Percentiles rank a stretch among this genome's conserved stretches.
Conservation (phyloP, 2,888 invertebrate species). For the Drosophila bunnanda region DNA sequence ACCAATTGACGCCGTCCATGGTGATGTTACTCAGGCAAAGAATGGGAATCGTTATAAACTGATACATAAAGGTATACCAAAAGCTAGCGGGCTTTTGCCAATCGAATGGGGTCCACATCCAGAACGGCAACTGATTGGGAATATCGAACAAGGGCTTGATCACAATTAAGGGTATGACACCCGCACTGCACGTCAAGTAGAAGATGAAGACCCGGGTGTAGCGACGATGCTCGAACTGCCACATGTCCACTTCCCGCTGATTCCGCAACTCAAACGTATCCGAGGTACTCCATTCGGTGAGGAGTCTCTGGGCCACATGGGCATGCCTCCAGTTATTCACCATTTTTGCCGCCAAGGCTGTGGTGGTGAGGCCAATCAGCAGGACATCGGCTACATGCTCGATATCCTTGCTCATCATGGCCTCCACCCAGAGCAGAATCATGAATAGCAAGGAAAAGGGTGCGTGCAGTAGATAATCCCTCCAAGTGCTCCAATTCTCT, state of each 20-base stretch:
- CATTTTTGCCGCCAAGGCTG: constrained; percentile 45
- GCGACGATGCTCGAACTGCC: constrained; percentile 39
- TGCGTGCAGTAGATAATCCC: constrained; percentile 33
- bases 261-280: constrained; percentile 23
- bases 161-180: constrained; percentile 37
- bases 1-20: constrained; percentile 55
- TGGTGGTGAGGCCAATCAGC: constrained; percentile 49
- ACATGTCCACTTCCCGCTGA: constrained; percentile 43
- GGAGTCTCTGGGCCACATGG: constrained; percentile 34
- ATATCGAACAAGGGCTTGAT: constrained; percentile 39
- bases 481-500: constrained; percentile 7
- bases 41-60: constrained; percentile 33
- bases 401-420: constrained; percentile 47
- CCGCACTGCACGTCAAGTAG: constrained; percentile 45
- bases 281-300: constrained; percentile 51
- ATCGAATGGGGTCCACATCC: constrained; percentile 59
- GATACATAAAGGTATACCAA: constrained; percentile 48
- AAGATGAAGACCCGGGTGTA: constrained; percentile 21
- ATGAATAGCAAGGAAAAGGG: constrained; percentile 28
- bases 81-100: constrained; percentile 32
- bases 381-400: constrained; percentile 50
- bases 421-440: constrained; percentile 55
- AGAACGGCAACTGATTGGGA: constrained; percentile 55
- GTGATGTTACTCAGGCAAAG: constrained; percentile 44
- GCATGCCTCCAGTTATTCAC: constrained; percentile 51